Base-by-base conservation (phyloP, 2,888 invertebrate genomes). In the Helicoverpa assulta region DNA sequence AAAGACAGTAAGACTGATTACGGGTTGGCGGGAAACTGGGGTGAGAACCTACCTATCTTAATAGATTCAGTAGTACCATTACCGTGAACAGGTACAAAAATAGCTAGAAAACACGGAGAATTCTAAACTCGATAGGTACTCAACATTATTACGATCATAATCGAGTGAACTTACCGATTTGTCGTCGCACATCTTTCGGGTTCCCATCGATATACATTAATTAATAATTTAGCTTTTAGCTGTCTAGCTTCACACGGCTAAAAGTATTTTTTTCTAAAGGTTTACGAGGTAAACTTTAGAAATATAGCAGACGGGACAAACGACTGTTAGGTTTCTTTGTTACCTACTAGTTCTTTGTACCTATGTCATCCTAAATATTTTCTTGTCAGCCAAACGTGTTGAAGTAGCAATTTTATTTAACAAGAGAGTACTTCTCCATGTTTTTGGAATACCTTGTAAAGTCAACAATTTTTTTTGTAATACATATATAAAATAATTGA, bases 211-310 rank as follows among this genome's bases (percentile, higher is more conserved):
- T 33, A 61, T 56, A 60, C 54, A 47, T 53, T 21, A n/a, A 65
- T 74, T 61, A 65, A 65, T 75, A 61, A 75, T 64, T 69, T 54
- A 69, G 21, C 40, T 16, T 57, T 57, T 33, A 57, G 16, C 18
- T 37, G 33, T 12, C 18, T 37, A 56, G 10, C 19, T 60, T 60
- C 21, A 59, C 60, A 65, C 57, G 70, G 16, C n/a, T n/a, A 16
- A 47, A 4, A n/a, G 4, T 47, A 47, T 47, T 6, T 6, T 5
- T 47, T 47, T 47, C 5, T 12, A 47, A 6, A 47, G 40, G 12
- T 14, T 12, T 40, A 40, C 1, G 12, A 40, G 14, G 40, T 40
- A 33, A 10, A 33, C 4, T 12, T 12, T 40, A 4, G 12, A 33
- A 2, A 33, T 33, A 33, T 10, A 33, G 2, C 33, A 33, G 33